phyloP scores from a whole-genome alignment of 2,888 invertebrate species.

The Pterobdella sp. region DNA sequence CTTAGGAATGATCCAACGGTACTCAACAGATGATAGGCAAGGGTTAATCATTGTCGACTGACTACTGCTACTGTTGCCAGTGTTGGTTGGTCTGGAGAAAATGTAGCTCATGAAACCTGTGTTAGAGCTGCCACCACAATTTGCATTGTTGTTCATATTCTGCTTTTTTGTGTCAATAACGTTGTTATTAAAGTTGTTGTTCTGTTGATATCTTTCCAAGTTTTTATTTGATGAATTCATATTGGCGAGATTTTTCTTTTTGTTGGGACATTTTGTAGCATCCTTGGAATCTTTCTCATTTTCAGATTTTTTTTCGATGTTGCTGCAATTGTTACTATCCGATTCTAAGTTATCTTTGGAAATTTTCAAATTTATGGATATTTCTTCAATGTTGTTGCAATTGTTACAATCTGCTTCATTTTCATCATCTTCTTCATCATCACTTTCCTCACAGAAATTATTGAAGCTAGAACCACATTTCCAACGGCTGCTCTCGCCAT shows the following conservation, averaged over 20 bases:
- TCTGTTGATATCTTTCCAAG: too few species aligned
- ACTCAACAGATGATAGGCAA: not conserved
- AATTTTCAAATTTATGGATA: not conserved
- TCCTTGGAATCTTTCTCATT: too few species aligned
- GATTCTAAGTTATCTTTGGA: not conserved
- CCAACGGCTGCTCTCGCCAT: not conserved
- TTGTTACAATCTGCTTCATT: not conserved
- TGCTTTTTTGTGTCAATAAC: too few species aligned
- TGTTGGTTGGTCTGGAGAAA: not conserved
- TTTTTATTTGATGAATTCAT: too few species aligned
- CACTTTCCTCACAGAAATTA: not conserved
- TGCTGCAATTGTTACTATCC: not conserved
- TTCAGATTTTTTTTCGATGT: too few species aligned
- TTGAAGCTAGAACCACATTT: not conserved
- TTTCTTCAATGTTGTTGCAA: not conserved
- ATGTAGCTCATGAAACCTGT: not conserved
- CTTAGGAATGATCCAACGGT: not conserved
- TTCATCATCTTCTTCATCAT: not conserved
- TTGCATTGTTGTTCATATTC: not conserved
- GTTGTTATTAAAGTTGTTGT: too few species aligned
- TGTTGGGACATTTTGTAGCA: too few species aligned
- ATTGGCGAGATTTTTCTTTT: too few species aligned
- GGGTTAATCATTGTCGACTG: not conserved
- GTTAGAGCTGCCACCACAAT: not conserved
- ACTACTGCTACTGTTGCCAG: not conserved